phyloP scores from a whole-genome alignment of 2,797 vertebrate species.

The Novumbra hubbsi region DNA sequence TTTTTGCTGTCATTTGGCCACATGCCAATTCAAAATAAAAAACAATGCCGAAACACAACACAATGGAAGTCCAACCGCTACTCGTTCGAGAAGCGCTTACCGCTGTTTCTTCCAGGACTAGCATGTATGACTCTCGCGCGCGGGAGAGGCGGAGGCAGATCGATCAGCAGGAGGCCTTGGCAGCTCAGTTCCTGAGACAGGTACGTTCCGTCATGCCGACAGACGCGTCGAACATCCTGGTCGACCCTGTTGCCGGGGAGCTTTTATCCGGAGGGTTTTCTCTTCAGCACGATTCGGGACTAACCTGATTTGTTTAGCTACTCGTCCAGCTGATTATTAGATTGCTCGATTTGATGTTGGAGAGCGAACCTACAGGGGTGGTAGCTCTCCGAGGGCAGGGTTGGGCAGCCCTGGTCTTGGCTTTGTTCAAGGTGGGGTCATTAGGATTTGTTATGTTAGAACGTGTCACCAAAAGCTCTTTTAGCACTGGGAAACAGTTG shows the following conservation, averaged over 20 bases:
- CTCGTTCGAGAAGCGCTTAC: not conserved
- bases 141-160: conserved; percentile 89
- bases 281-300: no score
- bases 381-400: no score
- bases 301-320: no score
- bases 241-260: no score
- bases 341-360: no score
- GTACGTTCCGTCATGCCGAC: conserved; percentile 65
- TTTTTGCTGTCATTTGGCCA: not conserved
- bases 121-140: conserved; percentile 91
- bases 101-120: conserved; percentile 68
- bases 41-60: not conserved
- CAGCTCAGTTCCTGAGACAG: conserved; percentile 84
- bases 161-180: conserved; percentile 87
- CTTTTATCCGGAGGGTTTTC: not conserved
- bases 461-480: not conserved
- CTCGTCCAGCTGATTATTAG: no score
- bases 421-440: not conserved
- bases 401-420: not conserved
- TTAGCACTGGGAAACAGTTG: not conserved
- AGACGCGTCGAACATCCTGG: no score
- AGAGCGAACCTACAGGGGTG: no score
- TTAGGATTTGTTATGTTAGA: no score
- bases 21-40: not conserved
- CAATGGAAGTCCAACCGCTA: not conserved